Conservation (phyloP, 2,113 vertebrate genomes). For the Hirundichthys speculiger region DNA sequence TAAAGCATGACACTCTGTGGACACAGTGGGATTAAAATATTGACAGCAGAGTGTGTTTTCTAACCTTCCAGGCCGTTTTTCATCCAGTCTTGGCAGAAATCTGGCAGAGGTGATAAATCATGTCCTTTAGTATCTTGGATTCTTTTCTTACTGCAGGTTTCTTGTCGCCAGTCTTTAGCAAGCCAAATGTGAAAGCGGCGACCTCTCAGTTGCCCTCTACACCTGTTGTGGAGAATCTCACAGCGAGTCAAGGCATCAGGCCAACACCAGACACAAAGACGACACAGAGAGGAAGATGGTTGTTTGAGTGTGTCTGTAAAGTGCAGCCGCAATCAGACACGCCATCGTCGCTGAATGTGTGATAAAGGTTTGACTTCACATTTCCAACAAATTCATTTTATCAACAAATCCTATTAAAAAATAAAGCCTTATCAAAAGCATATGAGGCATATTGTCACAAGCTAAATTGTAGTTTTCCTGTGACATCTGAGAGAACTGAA, state of each 20-base stretch:
- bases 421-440: not conserved
- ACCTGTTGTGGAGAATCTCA: constrained; percentile 78
- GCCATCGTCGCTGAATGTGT: too few relatives aligned
- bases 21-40: constrained; percentile 71
- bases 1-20: constrained; percentile 59
- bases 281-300: constrained; percentile 11
- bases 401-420: not conserved
- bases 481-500: not conserved
- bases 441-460: not conserved
- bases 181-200: constrained; percentile 80
- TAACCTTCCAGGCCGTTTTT: constrained; percentile 68
- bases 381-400: not conserved
- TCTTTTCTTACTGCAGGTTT: constrained; percentile 74
- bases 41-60: constrained; percentile 66
- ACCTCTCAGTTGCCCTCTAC: constrained; percentile 66
- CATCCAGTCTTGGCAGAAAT: constrained; percentile 69
- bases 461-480: not conserved
- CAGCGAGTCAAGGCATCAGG: constrained; percentile 50
- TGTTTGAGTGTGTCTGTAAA: not conserved
- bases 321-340: not conserved
- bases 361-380: too few relatives aligned
- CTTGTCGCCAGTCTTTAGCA: constrained; percentile 82
- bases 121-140: constrained; percentile 73
- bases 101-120: constrained; percentile 82
- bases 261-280: constrained; percentile 32